Evolutionary conservation across 2,113 vertebrate species (phyloP), one percentile per base, ranked within the genome.

Genomic region (Menura novaehollandiae): DNA sequence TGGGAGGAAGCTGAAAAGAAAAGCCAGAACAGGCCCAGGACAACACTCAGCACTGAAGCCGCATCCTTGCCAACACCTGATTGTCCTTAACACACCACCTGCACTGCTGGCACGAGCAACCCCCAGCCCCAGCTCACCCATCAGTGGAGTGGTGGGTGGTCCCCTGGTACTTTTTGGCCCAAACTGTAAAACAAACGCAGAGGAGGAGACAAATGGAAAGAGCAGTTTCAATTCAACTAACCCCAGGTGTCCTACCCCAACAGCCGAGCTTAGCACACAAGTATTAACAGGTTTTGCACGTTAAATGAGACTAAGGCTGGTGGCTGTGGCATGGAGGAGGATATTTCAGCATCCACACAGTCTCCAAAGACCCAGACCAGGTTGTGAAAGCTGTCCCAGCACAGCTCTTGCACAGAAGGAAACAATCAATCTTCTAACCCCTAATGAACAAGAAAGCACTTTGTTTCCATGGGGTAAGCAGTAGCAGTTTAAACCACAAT

Each of bases 401-500:
- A 37, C 16, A 35, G 78, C 17, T 58, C 87, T 30, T n/a, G 51
- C 62, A 51, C 74, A 85, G 90, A 74, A 93, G 92, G 83, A 90
- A 91, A 81, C 62, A 82, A 93, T 88, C 96, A 63, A 85, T 95
- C 87, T 69, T 60, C 27, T 88, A 66, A 92, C 53, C 71, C 89
- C 85, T 91, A 62, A 92, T 75, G 56, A 91, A 82, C 91, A 89
- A 52, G 81, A 44, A 72, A 93, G 81, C 53, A 62, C 69, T 96
- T 91, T 88, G 87, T 96, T 96, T 94, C 88, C 94, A 91, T n/a
- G 66, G 89, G 95, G 89, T 91, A 91, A 91, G 93, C 82, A 89
- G 88, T 75, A 96, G 91, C 87, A 89, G 62, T 88, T 96, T 73
- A 89, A 91, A 91, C 93, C 93, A 92, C 94, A 94, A n/a, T 73